phyloP scores from a whole-genome alignment of 2,888 invertebrate species.

The Pristionchus entomophagus region DNA sequence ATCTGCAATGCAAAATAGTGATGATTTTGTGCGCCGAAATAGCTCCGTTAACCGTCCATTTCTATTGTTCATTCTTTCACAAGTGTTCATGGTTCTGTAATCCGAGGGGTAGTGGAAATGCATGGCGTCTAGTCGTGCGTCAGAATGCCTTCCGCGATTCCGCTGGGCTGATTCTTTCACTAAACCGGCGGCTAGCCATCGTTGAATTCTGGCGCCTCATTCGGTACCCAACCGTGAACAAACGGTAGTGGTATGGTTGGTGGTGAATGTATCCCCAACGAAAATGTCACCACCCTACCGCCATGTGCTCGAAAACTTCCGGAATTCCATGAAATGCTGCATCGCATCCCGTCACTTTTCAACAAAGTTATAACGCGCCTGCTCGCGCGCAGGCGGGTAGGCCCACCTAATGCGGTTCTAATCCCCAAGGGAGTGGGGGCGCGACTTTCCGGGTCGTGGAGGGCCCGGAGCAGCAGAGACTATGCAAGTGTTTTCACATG shows the following conservation, averaged over 20 bases:
- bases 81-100: not conserved
- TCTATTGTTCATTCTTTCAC: not conserved
- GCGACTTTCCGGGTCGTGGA: not conserved
- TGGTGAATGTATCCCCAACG: not conserved
- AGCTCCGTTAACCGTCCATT: not conserved
- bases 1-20: conserved; percentile 51
- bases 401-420: not conserved
- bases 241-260: too few relatives aligned
- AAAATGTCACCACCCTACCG: not conserved
- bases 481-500: too few relatives aligned
- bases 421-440: not conserved
- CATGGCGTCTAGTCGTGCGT: not conserved
- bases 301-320: conserved; percentile 23
- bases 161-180: not conserved
- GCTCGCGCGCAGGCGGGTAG: not conserved
- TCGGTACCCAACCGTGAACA: not conserved
- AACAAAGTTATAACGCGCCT: not conserved
- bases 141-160: not conserved
- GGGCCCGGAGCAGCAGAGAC: too few relatives aligned
- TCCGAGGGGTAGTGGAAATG: too few relatives aligned
- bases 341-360: conserved; percentile 15
- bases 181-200: not conserved
- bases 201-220: not conserved
- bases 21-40: too few relatives aligned
- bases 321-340: not conserved